Base-by-base conservation (phyloP, 1,140 invertebrate genomes). In the Archegozetes longisetosus region DNA sequence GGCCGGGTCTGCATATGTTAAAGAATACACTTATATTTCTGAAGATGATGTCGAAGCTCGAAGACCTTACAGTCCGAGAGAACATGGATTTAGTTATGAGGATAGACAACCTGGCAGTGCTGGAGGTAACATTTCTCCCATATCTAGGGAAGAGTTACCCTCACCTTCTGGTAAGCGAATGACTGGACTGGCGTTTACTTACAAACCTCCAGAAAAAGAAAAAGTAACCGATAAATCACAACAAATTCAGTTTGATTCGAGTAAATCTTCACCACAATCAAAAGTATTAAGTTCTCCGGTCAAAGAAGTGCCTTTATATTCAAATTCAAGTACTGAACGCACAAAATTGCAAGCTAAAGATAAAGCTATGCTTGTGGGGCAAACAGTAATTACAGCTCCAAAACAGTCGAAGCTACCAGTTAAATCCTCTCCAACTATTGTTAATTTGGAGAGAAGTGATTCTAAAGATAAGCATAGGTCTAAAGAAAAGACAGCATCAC, bases 161-260 rank as follows among this genome's bases (percentile, higher is more conserved):
- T 51, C 55, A 40, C 49, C 57, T 23, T 9, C 50, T 25, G 20
- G 23, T n/a, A 52, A 47, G 1, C 53, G 58, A 12, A 60, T 62
- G 1, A 67, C 63, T 46, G 66, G 63, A 46, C 46, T 64, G 23
- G 65, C 66, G 24, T 67, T 67, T 55, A 67, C 66, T 23, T 67
- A 67, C 55, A 51, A 32, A 17, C 66, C 66, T 17, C 46, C 51
- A n/a, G 61, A 61, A 47, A 46, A 23, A 47, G 61, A 61, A 1
- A 22, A 4, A 40, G 48, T 55, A n/a, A 22, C 27, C 17, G 49
- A 59, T 24, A 59, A 28, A 3, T 55, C 60, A 20, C 2, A 20
- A 13, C 40, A 12, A 58, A 28, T 9, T 13, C 12, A 26, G 52
- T n/a, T n/a, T n/a, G 32, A 40, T 6, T 9, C 32, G 32, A 40